Base-by-base conservation (phyloP, 1,140 invertebrate species). In the Adelges cooleyi region DNA sequence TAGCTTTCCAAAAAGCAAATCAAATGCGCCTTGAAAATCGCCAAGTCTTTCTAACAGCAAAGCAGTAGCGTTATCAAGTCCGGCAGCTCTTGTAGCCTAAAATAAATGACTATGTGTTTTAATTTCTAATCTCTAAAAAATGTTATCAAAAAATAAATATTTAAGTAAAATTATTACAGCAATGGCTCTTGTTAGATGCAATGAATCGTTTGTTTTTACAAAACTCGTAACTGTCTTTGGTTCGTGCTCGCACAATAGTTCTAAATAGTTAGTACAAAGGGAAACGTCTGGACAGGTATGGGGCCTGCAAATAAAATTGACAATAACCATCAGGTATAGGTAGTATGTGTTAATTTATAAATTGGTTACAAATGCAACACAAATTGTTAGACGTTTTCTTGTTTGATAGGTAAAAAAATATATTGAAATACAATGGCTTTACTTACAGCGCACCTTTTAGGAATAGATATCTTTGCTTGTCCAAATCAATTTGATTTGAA, bases 11-110 rank as follows among this genome's bases (percentile, higher is more conserved):
- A 72, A 69, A 2, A 73, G 65, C 27, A 71, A 33, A 65, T 72
- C 67, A 56, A 72, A 73, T n/a, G 72, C 71, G 40, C 66, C 71
- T 49, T 72, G 70, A 23, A 65, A 67, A 67, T 72, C 69, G 17
- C 72, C 72, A 46, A 65, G 59, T 59, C 69, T 68, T 69, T 73
- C 72, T 15, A 72, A 48, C n/a, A 73, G 54, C 9, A 73, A 51
- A 17, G 72, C 71, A 33, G 69, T 68, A n/a, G 68, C 69, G 66
- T 70, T 69, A 40, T 71, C 68, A 13, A 72, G 49, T 10, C 68
- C 51, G 23, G 54, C 54, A n/a, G 56, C 29, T 42, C 10, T 59
- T 18, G 66, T 42, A 1, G 54, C 33, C 66, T 67, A 50, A 25
- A 25, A 17, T 13, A 6, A 33, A 33, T 33, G 20, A 33, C 17